A percentile compares a stretch with the other conserved stretches of the same genome.
phyloP scores from a whole-genome alignment of 2,888 invertebrate genomes.

The Meloe dianella region DNA sequence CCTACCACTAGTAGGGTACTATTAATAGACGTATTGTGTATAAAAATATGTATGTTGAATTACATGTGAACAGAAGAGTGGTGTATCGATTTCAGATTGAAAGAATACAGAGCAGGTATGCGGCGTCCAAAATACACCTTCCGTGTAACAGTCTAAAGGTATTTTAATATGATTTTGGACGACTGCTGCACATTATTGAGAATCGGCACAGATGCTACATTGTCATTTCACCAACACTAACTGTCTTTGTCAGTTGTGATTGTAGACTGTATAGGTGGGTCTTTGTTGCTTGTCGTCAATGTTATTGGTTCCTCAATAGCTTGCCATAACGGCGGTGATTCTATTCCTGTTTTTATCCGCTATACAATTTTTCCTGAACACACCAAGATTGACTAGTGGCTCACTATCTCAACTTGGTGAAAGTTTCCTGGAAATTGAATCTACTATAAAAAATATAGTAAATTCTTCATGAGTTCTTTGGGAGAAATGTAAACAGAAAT shows the following conservation, averaged over 20 bases:
- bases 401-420: constrained; percentile 37
- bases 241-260: constrained; percentile 31
- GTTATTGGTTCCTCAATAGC: constrained; percentile 54
- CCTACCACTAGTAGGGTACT: background rate
- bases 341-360: constrained; percentile 36
- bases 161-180: constrained; percentile 57
- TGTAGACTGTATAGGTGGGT: constrained; percentile 29
- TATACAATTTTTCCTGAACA: constrained; percentile 2
- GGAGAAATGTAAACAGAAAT: constrained; percentile 40
- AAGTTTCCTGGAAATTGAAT: constrained; percentile 42
- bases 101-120: constrained; percentile 55
- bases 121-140: constrained; percentile 55
- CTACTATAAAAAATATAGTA: constrained; percentile 36
- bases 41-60: constrained; percentile 16
- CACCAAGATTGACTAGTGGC: constrained; percentile 44
- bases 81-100: constrained; percentile 31
- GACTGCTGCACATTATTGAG: constrained; percentile 59
- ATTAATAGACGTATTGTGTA: constrained; percentile 14
- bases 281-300: constrained; percentile 41
- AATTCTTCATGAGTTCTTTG: constrained; percentile 36
- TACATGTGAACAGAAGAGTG: constrained; percentile 21
- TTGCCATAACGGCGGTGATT: constrained; percentile 47
- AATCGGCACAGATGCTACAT: constrained; percentile 59
- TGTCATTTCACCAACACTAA: constrained; percentile 47
- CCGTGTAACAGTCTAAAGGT: constrained; percentile 55